These are phyloP conservation scores for Schrankia costaestrigalis DNA, from an alignment of 2,888 invertebrate genomes.

Conservation along the genomic window DNA sequence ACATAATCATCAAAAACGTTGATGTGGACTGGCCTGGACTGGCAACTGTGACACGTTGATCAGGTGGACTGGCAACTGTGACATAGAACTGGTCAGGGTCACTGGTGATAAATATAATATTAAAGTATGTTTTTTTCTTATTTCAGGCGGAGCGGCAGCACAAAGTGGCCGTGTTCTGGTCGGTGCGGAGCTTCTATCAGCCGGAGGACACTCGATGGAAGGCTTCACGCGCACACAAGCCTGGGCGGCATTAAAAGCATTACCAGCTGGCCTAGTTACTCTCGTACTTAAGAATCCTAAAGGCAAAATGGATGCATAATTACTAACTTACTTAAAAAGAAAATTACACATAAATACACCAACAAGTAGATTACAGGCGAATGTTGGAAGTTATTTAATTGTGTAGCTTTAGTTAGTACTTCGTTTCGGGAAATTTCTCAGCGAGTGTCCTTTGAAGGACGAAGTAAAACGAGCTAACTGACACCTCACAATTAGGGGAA, in stretches of 20 bases:
- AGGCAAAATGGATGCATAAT: slow-evolving; percentile 26
- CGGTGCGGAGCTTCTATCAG: slow-evolving; percentile 92
- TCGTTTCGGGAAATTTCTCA: slow-evolving; percentile 42
- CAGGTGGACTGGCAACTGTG: too few species aligned
- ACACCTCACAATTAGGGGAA: slow-evolving; percentile 43
- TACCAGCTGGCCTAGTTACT: slow-evolving; percentile 91
- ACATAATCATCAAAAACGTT: too few species aligned
- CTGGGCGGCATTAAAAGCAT: slow-evolving; percentile 95
- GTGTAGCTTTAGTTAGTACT: slow-evolving; percentile 39
- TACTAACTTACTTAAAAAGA: slow-evolving; percentile 12
- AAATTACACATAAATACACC: slow-evolving; percentile 11
- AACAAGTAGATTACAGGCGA: slow-evolving; percentile 20
- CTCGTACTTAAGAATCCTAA: slow-evolving; percentile 74
- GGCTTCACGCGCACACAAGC: slow-evolving; percentile 95
- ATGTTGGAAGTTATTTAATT: slow-evolving; percentile 37
- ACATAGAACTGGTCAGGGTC: too few species aligned
- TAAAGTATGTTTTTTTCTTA: not conserved
- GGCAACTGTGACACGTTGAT: too few species aligned
- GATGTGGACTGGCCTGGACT: too few species aligned
- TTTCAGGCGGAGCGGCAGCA: slow-evolving; percentile 92
- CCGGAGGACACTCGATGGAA: slow-evolving; percentile 90
- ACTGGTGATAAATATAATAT: not conserved
- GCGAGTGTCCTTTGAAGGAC: slow-evolving; percentile 37
- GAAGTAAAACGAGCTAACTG: slow-evolving; percentile 41
- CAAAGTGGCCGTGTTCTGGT: slow-evolving; percentile 90